These are phyloP conservation scores for Pempheris klunzingeri DNA, from an alignment of 2,797 vertebrate species.

Conservation along the genomic window DNA sequence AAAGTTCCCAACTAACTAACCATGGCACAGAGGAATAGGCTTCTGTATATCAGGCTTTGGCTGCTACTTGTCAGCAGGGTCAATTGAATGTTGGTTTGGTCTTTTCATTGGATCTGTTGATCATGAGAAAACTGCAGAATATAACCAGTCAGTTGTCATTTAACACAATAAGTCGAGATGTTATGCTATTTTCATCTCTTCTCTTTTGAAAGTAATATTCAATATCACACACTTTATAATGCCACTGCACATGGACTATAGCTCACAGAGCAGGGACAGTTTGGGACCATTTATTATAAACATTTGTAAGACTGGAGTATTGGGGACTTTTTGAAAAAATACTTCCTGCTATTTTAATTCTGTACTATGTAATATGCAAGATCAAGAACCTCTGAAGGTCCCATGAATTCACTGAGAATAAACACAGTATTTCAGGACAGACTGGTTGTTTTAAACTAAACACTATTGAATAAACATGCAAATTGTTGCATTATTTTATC, in stretches of 20 bases:
- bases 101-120: not conserved
- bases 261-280: not conserved
- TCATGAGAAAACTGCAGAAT: not conserved
- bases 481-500: not conserved
- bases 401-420: not conserved
- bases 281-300: not conserved
- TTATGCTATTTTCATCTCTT: too few relatives aligned
- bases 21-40: not conserved
- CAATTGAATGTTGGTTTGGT: not conserved
- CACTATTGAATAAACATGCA: not conserved
- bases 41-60: not conserved
- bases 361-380: not conserved
- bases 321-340: not conserved
- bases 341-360: not conserved
- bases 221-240: too few relatives aligned
- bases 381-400: not conserved
- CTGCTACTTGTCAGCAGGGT: not conserved
- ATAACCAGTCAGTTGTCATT: not conserved
- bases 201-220: too few relatives aligned
- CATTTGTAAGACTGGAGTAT: not conserved
- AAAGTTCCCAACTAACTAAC: not conserved
- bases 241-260: not conserved
- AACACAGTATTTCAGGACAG: not conserved
- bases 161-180: not conserved
- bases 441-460: not conserved